Conservation (phyloP, 2,113 vertebrate genomes). For the Aramus guarauna region DNA sequence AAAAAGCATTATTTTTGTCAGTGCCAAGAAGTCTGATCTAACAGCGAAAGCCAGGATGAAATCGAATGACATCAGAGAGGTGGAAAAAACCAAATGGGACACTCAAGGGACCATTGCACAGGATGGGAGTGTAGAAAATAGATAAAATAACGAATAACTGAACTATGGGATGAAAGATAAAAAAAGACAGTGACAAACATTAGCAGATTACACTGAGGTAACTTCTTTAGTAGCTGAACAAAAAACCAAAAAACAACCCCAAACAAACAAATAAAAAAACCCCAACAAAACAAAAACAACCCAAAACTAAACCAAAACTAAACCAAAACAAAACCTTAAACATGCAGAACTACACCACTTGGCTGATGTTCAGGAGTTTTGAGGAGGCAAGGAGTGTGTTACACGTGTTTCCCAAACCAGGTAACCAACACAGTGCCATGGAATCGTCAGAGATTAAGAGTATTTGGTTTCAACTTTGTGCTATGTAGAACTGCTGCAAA, state of each 20-base stretch:
- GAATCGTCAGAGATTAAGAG: not conserved
- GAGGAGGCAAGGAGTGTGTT: not conserved
- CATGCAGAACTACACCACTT: not conserved
- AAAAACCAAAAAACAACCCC: not conserved
- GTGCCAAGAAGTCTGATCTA: not conserved
- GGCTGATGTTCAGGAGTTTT: not conserved
- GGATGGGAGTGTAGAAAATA: not conserved
- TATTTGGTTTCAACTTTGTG: not conserved
- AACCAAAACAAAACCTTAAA: not conserved
- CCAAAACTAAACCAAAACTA: too few relatives aligned
- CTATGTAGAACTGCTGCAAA: not conserved
- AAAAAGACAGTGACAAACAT: not conserved
- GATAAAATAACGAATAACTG: not conserved
- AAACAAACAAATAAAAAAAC: too few relatives aligned
- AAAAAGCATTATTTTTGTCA: not conserved
- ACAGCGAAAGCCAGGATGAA: not conserved
- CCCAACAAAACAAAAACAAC: too few relatives aligned
- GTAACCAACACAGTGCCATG: not conserved
- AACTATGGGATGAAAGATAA: not conserved
- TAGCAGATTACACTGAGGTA: not conserved
- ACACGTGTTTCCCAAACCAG: accelerated
- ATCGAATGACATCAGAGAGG: not conserved
- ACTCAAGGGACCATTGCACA: not conserved
- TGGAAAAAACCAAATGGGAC: not conserved
- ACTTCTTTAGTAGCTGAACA: not conserved